Evolutionary conservation across 1,140 invertebrate species (phyloP), one percentile per base, ranked within the genome.

Genomic region (Diabrotica virgifera): DNA sequence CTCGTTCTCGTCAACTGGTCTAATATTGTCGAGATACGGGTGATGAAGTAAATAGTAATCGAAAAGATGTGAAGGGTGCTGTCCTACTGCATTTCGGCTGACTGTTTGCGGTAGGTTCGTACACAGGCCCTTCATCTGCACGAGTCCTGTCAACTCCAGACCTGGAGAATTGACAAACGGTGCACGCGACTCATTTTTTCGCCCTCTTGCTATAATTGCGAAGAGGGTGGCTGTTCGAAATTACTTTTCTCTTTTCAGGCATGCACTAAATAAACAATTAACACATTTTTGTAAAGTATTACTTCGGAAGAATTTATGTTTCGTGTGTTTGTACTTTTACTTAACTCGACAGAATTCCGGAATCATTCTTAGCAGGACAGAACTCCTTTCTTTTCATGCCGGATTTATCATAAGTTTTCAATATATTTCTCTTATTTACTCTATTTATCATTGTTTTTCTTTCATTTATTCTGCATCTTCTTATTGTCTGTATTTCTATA

Each of bases 221-320:
- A 46, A 8, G 40, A 46, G 40, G 40, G 40, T 46, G n/a, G 40
- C 8, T 46, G 8, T 46, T n/a, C 40, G 8, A 46, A 46, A 46
- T 46, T 46, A 46, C 40, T 46, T 46, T 46, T 46, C 40, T 46
- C 40, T 46, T 8, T 46, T 46, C 40, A n/a, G 40, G 40, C 40
- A 46, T 46, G 40, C 40, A 46, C 40, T 46, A 46, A 46, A 46
- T 46, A 46, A 46, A 46, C 40, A 46, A 46, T 46, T 46, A n/a
- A 46, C 40, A 46, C 40, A 46, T 46, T 46, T 46, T 46, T 46
- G n/a, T n/a, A 46, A 8, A 24, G 24, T 24, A 24, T 24, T 24
- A 24, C 24, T 24, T 24, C 24, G 24, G 24, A 24, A 24, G 24
- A 24, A 24, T 24, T 24, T 24, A 24, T 24, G 24, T 24, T 24